Conservation (phyloP, 2,113 vertebrate species). For the Upupa epops region DNA sequence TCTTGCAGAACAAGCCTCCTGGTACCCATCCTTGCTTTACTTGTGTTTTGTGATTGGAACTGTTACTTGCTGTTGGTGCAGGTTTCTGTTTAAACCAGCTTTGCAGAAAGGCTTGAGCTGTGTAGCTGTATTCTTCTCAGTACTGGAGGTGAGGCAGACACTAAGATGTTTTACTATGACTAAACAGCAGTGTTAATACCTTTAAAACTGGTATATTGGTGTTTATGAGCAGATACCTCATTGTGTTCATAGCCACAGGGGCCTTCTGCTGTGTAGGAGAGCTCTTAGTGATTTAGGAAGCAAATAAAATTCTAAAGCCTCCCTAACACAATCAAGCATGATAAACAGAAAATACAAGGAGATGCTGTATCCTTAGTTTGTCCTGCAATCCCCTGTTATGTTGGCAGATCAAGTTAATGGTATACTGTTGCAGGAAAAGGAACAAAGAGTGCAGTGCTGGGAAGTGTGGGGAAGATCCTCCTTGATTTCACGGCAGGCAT, state of each 20-base stretch:
- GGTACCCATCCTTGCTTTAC: background rate
- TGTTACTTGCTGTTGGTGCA: background rate
- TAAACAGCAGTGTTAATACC: slow-evolving; percentile 5
- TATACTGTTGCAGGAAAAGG: background rate
- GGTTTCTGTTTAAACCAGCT: background rate
- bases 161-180: slow-evolving; percentile 5
- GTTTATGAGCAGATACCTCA: slow-evolving; percentile 1
- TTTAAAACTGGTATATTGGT: slow-evolving; percentile 29
- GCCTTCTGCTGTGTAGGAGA: background rate
- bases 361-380: background rate
- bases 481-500: background rate
- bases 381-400: background rate
- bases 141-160: background rate
- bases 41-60: background rate
- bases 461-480: background rate
- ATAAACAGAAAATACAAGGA: background rate
- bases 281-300: slow-evolving; percentile 9
- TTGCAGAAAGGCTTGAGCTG: background rate
- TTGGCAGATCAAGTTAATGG: background rate
- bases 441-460: rapidly evolving
- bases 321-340: background rate
- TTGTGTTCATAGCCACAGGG: slow-evolving; percentile 30
- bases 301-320: background rate
- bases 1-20: rapidly evolving
- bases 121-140: background rate